Evolutionary conservation across 2,888 invertebrate genomes (phyloP), one percentile per base, ranked within the genome.

Genomic region (Luffia ferchaultella): DNA sequence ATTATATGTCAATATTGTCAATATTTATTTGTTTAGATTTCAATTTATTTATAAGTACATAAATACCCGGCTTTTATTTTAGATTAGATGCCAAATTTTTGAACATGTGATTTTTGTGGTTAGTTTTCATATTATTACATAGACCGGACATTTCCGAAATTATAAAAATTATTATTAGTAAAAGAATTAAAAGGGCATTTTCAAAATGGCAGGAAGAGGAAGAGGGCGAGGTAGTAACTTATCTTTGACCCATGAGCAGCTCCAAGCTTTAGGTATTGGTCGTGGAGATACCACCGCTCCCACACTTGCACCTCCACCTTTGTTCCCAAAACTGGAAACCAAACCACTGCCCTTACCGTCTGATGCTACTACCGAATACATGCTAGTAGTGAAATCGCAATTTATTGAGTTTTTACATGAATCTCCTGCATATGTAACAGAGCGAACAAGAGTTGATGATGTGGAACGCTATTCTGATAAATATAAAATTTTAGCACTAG

Each of bases 341-440:
- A 87, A 86, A 57, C 88, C 88, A 0, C 70, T 87, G 16, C 77
- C 80, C 0, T 58, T 88, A 18, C 73, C 71, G 59, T 78, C 72
- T 47, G 86, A 87, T 44, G 78, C 86, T 5, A 87, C 90, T 30
- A 85, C 88, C 18, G 90, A 89, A 58, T 92, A 92, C 62, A 86
- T 91, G 68, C 71, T 91, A 12, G 87, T 90, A 44, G 85, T 92
- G 54, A 90, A 90, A 62, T 90, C 90, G 60, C 90, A 91, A 59
- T 92, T 89, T 59, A 85, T 90, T 9, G 91, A 90, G 56, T 88
- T 86, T 58, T 86, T 91, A 75, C 87, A 89, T 50, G 89, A 91
- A 51, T 91, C 92, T 0, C 86, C 88, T 1, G 86, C 87, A 5
- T 87, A 85, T 61, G 84, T 88, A 9, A 85, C 84, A 63, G 65